Conservation (phyloP, 2,797 vertebrate species). For the Neosilurus mollespiculum region DNA sequence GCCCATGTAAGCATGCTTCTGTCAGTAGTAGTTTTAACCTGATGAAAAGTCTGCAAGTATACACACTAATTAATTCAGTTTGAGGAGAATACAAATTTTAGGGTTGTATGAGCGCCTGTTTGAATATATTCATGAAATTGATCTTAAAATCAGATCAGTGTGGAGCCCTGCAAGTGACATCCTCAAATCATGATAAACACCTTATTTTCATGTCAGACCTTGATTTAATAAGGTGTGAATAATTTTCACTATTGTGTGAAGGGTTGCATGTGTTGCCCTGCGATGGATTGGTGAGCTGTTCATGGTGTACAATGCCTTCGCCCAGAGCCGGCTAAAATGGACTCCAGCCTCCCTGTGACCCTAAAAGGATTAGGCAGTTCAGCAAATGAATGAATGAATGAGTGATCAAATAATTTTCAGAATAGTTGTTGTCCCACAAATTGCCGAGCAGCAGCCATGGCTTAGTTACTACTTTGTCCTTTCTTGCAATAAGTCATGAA, state of each 20-base stretch:
- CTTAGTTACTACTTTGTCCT: not conserved
- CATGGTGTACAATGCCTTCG: too few species aligned
- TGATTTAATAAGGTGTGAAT: too few species aligned
- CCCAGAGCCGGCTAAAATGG: too few species aligned
- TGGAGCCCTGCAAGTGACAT: not conserved
- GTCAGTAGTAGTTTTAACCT: not conserved
- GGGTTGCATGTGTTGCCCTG: too few species aligned
- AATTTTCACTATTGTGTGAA: too few species aligned
- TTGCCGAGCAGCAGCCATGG: not conserved
- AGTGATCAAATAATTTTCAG: too few species aligned
- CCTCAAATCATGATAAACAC: not conserved
- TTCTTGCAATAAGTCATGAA: not conserved
- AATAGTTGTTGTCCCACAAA: not conserved
- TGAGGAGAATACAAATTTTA: not conserved
- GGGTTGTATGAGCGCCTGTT: not conserved
- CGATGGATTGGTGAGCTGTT: too few species aligned
- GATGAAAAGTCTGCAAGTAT: not conserved
- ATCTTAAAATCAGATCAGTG: not conserved
- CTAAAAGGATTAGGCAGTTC: too few species aligned
- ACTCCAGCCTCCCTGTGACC: too few species aligned
- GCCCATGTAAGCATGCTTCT: not conserved
- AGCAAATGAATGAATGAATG: too few species aligned
- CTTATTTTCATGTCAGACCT: too few species aligned
- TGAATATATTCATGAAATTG: not conserved
- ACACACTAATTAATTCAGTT: not conserved